Evolutionary conservation across 2,113 vertebrate species (phyloP), one percentile per base, ranked within the genome.

Genomic region (Corynorhinus townsendii): DNA sequence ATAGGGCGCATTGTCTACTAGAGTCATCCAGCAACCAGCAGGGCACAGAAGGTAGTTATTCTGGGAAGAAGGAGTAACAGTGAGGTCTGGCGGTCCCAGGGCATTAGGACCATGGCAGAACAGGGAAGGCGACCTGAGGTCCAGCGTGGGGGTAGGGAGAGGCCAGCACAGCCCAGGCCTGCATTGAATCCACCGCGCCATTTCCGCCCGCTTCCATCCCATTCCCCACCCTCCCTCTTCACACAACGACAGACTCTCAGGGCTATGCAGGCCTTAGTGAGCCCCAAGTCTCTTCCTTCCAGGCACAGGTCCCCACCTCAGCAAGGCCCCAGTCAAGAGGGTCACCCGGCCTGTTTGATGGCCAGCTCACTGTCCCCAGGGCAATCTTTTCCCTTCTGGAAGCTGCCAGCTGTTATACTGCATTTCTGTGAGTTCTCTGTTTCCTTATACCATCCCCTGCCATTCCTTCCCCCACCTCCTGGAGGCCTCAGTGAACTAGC

Each of bases 181-280:
- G 52, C 45, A 4, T 2, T 20, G 71, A 68, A 7, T 15, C 12
- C 5, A 12, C 28, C 7, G 8, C 1, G 0, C 9, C 14, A 33
- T 40, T 68, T 28, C 86, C 49, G 52, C 17, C 28, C 56, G 4
- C 12, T 54, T 9, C 45, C 62, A n/a, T 35, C 28, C 66, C 49
- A 38, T 3, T 28, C 35, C 19, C 30, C 22, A 6, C 20, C 38
- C 19, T 71, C 1, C 19, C 40, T 16, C 33, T 49, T 75, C 33
- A 11, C 20, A 75, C 6, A 33, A 30, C 54, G 56, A 16, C 2
- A 30, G 40, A 52, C 5, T 35, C 28, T 76, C 19, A 30, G 90
- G 56, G 22, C n/a, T 38, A 4, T 26, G 22, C 2, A 0, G 22
- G 40, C 22, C 12, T 33, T 6, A 19, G 20, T 3, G 43, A 33